Conservation (phyloP, 1,140 invertebrate species). For the Atta cephalotes region DNA sequence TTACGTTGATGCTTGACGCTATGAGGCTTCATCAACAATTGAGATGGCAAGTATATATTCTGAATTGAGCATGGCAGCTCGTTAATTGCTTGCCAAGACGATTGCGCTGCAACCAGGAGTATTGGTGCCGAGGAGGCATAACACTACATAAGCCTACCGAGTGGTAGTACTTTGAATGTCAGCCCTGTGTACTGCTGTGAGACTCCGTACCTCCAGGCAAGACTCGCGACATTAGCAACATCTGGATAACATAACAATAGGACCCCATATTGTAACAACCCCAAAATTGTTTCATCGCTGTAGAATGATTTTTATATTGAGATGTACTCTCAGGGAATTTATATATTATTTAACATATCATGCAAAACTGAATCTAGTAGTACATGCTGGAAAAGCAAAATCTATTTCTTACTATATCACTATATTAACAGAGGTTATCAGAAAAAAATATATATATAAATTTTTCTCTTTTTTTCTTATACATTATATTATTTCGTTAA, state of each 20-base stretch:
- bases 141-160: constrained; percentile 84
- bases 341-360: constrained; percentile 73
- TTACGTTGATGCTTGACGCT: constrained; percentile 83
- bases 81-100: constrained; percentile 82
- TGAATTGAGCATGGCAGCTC: constrained; percentile 83
- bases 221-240: constrained; percentile 83
- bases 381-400: constrained; percentile 68
- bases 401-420: constrained; percentile 25
- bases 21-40: constrained; percentile 84
- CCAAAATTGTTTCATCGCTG: constrained; percentile 72
- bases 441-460: constrained; percentile 15
- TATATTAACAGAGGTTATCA: background rate
- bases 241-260: constrained; percentile 83
- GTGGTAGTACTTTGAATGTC: constrained; percentile 84
- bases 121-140: constrained; percentile 83
- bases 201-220: constrained; percentile 81
- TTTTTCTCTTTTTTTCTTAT: background rate
- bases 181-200: constrained; percentile 81
- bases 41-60: constrained; percentile 82
- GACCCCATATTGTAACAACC: constrained; percentile 79
- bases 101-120: constrained; percentile 81
- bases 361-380: constrained; percentile 70
- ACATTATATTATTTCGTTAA: background rate
- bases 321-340: constrained; percentile 59
- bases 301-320: constrained; percentile 74